Percentiles rank a stretch among this genome's conserved stretches.
These are phyloP conservation scores for Escarpia spicata DNA, from an alignment of 2,888 invertebrate genomes.

Conservation along the genomic window DNA sequence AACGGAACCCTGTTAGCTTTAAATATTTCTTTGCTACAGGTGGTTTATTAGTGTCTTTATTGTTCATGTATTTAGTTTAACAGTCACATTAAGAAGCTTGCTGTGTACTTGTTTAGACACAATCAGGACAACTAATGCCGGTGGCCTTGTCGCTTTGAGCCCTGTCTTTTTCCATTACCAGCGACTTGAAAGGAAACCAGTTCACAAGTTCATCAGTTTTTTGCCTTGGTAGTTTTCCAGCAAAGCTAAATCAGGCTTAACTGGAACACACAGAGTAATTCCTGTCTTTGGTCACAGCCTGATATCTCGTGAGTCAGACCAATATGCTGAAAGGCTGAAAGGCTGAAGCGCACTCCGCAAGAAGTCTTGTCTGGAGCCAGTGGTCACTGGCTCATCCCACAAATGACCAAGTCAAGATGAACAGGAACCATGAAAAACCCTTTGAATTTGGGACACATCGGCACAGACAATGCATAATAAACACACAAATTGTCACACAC, in stretches of 20 bases:
- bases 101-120: neutral
- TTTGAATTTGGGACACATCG: neutral
- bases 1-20: neutral
- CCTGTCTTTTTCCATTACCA: neutral
- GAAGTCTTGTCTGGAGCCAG: neutral
- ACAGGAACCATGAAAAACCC: neutral
- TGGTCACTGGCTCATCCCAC: neutral
- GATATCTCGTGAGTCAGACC: neutral
- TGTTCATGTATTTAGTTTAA: neutral
- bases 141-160: neutral
- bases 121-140: neutral
- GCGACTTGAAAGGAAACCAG: neutral
- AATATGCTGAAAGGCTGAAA: neutral
- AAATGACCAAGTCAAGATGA: neutral
- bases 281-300: neutral
- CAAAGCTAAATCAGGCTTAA: neutral
- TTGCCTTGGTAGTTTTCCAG: neutral
- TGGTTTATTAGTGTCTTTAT: neutral
- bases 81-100: neutral
- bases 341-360: neutral
- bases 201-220: neutral
- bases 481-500: neutral
- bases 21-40: neutral
- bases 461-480: neutral
- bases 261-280: neutral